Base-by-base conservation (phyloP, 2,797 vertebrate genomes). In the Thalassophryne amazonica region DNA sequence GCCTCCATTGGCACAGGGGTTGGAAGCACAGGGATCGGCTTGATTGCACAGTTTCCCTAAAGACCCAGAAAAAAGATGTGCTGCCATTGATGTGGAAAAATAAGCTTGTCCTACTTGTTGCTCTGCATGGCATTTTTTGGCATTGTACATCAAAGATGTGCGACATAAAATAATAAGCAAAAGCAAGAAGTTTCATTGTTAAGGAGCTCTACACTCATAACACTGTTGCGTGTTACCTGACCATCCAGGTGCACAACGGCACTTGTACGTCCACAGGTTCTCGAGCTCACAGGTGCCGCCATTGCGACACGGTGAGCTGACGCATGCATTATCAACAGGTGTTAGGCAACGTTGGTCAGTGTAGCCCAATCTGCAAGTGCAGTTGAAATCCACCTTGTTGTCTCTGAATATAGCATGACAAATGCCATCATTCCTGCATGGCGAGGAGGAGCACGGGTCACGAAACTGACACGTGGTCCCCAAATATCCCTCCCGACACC, bases 211-310 rank as follows among this genome's bases (percentile, higher is more conserved):
- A 0, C 24, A 14, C 6, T 12, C 4, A 11, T 30, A 17, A 20
- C 4, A 3, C 2, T 5, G 6, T 2, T 21, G 4, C 8, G 22
- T 30, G 25, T 77, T 84, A 98, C 97, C 97, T 90, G 94, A 92
- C 95, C 95, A 98, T 22, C 96, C 96, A 0, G 95, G 95, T 0
- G 92, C 92, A 61, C 97, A 98, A 56, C 85, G 92, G 70, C 96
- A 99, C 73, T 89, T 94, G 86, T 88, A 95, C 1, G 86, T 86
- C 1, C 77, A 67, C 43, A 93, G 85, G 0, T 69, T 88, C 16
- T 94, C 76, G 6, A 91, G 89, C 22, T 94, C 92, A 0, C 97
- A 98, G 38, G 87, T 93, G 14, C 93, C 97, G 2, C 95, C 97
- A 0, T 97, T 98, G 31, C 82, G 93, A 76, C 97, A 99, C 6